Base-by-base conservation (phyloP, 2,888 invertebrate species). In the Lydus trimaculatus region DNA sequence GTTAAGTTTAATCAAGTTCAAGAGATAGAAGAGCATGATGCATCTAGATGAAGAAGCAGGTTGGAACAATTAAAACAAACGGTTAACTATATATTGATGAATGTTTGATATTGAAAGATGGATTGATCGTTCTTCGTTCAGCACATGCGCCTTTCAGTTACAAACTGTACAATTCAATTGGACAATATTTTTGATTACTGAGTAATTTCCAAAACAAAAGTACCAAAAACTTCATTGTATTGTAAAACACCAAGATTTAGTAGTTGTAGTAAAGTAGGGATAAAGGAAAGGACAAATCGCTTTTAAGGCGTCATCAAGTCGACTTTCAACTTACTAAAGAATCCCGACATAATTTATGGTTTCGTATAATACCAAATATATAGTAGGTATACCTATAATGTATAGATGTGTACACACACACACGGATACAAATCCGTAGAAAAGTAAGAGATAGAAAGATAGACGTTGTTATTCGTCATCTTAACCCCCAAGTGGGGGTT, bases 301-400 rank as follows among this genome's bases (percentile, higher is more conserved):
- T 60, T 36, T 60, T 31, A n/a, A 61, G 61, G 61, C 61, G 61
- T 61, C 61, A 61, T 61, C 61, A 61, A 61, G 61, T 61, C 61
- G 61, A 61, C 36, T 36, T 61, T 61, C 31, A 61, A 15, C 2
- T 36, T 17, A 36, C 23, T 25, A 36, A 61, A 61, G 36, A 61
- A 60, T 60, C 60, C 60, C 43, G 31, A 31, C 31, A 28, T 60
- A 60, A 60, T 60, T 61, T 61, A 61, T 61, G 23, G 61, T 61
- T 61, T 61, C 36, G n/a, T 20, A 31, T 36, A 60, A 23, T 31
- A 60, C 31, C 8, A 28, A 36, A 31, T 31, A n/a, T 31, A 33
- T 11, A n/a, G n/a, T n/a, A n/a, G n/a, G n/a, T n/a, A n/a, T n/a
- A n/a, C n/a, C n/a, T n/a, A n/a, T n/a, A 33, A 33, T 33, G 58